Percentiles rank a stretch among this genome's conserved stretches.
phyloP scores from a whole-genome alignment of 2,888 invertebrate genomes.

The Aporophyla lueneburgensis region DNA sequence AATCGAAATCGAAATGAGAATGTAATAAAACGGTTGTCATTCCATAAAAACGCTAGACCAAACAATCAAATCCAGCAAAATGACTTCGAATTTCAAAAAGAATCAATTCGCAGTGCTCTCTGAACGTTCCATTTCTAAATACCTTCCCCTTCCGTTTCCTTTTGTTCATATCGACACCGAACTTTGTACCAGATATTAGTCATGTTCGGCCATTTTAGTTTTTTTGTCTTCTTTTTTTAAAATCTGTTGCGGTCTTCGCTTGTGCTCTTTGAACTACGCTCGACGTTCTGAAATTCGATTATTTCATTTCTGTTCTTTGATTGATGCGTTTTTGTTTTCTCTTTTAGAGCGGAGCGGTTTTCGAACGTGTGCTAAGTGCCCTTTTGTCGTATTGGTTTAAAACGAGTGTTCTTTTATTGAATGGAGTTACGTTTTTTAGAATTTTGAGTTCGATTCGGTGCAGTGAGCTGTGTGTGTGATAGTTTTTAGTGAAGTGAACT shows the following conservation, averaged over 20 bases:
- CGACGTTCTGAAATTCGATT: constrained; percentile 88
- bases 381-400: constrained; percentile 75
- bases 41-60: constrained; percentile 28
- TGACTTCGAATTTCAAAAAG: constrained; percentile 65
- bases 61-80: constrained; percentile 50
- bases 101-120: constrained; percentile 62
- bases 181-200: constrained; percentile 88
- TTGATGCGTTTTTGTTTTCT: constrained; percentile 86
- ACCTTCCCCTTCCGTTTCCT: constrained; percentile 80
- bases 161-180: constrained; percentile 87
- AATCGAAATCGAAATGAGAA: constrained; percentile 38
- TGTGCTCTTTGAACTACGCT: constrained; percentile 87
- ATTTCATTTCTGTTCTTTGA: constrained; percentile 89
- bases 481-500: constrained; percentile 35
- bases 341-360: constrained; percentile 80
- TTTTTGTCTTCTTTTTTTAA: constrained; percentile 75
- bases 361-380: constrained; percentile 81
- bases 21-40: constrained; percentile 38
- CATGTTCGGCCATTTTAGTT: constrained; percentile 75
- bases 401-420: constrained; percentile 68
- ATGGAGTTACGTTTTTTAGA: constrained; percentile 56
- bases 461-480: constrained; percentile 25
- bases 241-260: constrained; percentile 88
- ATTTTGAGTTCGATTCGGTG: constrained; percentile 46
- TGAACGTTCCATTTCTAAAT: constrained; percentile 78